phyloP scores from a whole-genome alignment of 2,113 vertebrate genomes.

The Lepidothrix coronata region DNA sequence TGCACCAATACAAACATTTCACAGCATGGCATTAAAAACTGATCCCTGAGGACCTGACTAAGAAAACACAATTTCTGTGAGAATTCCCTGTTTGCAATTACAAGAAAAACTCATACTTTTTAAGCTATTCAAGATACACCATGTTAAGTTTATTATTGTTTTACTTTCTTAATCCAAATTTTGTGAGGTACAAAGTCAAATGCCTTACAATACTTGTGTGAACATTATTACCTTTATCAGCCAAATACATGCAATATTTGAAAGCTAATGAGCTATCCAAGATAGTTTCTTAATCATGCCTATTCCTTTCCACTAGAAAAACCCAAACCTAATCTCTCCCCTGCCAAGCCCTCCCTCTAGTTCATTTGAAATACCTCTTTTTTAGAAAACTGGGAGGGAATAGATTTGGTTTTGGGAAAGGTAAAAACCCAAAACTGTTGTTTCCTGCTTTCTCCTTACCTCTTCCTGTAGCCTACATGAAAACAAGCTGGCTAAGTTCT shows the following conservation, averaged over 20 bases:
- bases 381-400: background rate
- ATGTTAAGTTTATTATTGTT: background rate
- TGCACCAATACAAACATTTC: background rate
- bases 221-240: constrained; percentile 12
- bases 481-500: background rate
- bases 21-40: background rate
- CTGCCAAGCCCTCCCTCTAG: background rate
- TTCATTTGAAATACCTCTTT: background rate
- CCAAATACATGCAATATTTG: background rate
- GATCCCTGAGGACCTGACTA: background rate
- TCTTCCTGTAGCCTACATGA: background rate
- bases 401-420: background rate
- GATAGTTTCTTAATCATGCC: background rate
- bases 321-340: background rate
- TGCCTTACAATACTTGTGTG: background rate
- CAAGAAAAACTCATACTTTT: background rate
- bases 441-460: background rate
- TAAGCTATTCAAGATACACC: background rate
- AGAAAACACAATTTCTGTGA: background rate
- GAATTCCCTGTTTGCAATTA: background rate
- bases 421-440: background rate
- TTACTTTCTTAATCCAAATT: constrained; percentile 24
- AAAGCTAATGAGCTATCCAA: constrained; percentile 12
- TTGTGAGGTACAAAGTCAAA: background rate
- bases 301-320: background rate